A percentile compares a stretch with the other conserved stretches of the same genome.
Evolutionary conservation across 2,797 vertebrate genomes (phyloP).

Genomic region (Emydoidea blandingii): DNA sequence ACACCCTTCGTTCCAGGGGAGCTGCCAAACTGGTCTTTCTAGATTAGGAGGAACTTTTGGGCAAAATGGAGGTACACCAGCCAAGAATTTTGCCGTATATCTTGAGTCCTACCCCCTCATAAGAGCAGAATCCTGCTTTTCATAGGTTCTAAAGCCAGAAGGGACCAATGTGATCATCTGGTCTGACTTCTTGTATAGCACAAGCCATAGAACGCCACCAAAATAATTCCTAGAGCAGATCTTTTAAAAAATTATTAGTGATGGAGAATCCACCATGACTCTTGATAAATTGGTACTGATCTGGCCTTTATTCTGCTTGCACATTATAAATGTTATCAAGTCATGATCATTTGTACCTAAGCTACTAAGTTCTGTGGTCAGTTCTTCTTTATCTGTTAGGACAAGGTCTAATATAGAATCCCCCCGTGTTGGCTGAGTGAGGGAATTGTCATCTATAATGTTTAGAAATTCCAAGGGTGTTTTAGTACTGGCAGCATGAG

Average conservation of each 20-base stretch:
- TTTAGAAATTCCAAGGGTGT: not conserved
- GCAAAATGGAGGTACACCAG: not conserved
- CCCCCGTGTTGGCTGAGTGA: not conserved
- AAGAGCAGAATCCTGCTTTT: not conserved
- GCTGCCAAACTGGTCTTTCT: not conserved
- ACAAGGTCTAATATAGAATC: not conserved
- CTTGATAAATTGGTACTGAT: not conserved
- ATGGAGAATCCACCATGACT: not conserved
- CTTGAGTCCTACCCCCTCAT: not conserved
- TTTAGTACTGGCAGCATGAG: not conserved
- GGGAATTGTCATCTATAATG: not conserved
- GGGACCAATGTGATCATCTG: not conserved
- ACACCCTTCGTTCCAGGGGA: not conserved
- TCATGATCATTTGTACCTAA: not conserved
- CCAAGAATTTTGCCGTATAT: rapidly evolving
- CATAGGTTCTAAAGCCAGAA: not conserved
- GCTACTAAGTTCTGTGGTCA: not conserved
- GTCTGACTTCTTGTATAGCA: not conserved
- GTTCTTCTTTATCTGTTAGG: not conserved
- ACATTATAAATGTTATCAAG: not conserved
- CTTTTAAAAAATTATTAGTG: not conserved
- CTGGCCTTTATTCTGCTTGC: not conserved
- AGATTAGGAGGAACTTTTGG: not conserved
- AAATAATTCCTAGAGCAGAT: not conserved
- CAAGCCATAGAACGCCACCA: not conserved